Percentiles rank a stretch among this genome's conserved stretches.
Conservation (phyloP, 2,113 vertebrate genomes). For the Syngnathus typhle region DNA sequence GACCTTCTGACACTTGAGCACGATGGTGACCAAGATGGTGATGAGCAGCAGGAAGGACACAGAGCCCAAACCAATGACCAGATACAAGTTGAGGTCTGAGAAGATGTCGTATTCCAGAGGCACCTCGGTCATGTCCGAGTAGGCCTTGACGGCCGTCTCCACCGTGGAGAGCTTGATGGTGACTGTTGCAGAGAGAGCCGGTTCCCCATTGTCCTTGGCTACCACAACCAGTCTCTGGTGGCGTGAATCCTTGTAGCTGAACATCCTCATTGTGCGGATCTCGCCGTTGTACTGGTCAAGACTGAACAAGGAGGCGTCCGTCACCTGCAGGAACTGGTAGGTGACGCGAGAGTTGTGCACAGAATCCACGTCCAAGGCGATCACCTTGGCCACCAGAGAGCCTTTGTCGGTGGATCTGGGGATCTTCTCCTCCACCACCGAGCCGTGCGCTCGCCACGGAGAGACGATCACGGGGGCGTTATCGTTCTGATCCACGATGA, state of each 20-base stretch:
- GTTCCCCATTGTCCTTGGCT: conserved; percentile 74
- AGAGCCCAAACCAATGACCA: conserved; percentile 72
- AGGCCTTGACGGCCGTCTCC: conserved; percentile 54
- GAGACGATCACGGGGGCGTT: conserved; percentile 73
- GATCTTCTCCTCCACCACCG: conserved; percentile 64
- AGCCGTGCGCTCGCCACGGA: conserved; percentile 71
- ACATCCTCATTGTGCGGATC: conserved; percentile 74
- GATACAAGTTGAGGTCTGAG: conserved; percentile 57
- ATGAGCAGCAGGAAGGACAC: conserved; percentile 74
- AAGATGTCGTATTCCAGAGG: conserved; percentile 63
- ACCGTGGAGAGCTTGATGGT: conserved; percentile 70
- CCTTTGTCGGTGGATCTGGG: conserved; percentile 65
- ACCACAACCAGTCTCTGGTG: conserved; percentile 71
- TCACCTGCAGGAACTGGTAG: conserved; percentile 75
- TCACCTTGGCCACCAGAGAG: conserved; percentile 63
- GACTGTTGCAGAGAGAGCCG: conserved; percentile 75
- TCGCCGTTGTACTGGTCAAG: conserved; percentile 71
- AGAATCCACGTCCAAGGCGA: conserved; percentile 69
- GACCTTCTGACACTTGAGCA: conserved; percentile 55
- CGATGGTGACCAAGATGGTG: conserved; percentile 53
- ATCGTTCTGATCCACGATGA: conserved; percentile 77
- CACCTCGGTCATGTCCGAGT: conserved; percentile 70
- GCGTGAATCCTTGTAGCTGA: conserved; percentile 72
- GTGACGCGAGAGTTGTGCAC: conserved; percentile 74
- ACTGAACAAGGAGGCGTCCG: conserved; percentile 74